These are phyloP conservation scores for Larimichthys crocea DNA, from an alignment of 2,113 vertebrate genomes.

Conservation along the genomic window DNA sequence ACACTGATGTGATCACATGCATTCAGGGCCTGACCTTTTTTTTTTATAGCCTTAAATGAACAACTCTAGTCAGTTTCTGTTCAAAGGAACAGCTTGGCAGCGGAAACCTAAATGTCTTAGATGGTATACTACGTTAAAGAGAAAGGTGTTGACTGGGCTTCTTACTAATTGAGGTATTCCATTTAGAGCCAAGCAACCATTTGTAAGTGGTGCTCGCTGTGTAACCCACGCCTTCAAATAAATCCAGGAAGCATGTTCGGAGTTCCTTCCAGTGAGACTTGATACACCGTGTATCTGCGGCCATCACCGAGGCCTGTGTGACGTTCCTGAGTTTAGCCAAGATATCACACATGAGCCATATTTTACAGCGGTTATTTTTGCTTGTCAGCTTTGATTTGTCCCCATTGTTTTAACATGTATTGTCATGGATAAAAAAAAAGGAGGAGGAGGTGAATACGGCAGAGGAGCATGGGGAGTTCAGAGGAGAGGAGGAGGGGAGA, in stretches of 20 bases:
- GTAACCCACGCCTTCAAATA: slow-evolving; percentile 58
- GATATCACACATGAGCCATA: slow-evolving; percentile 52
- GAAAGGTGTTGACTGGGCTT: slow-evolving; percentile 71
- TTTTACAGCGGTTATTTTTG: slow-evolving; percentile 54
- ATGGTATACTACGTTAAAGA: slow-evolving; percentile 36
- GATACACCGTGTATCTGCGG: slow-evolving; percentile 56
- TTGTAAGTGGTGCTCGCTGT: slow-evolving; percentile 54
- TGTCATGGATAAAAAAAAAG: slow-evolving; percentile 32
- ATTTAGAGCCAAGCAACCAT: slow-evolving; percentile 56
- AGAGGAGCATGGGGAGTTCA: slow-evolving; percentile 4
- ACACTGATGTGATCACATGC: slow-evolving; percentile 44
- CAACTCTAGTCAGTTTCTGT: slow-evolving; percentile 46
- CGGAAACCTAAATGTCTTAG: slow-evolving; percentile 47
- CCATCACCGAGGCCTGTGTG: slow-evolving; percentile 32
- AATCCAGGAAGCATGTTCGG: slow-evolving; percentile 62
- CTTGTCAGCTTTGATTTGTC: slow-evolving; percentile 57
- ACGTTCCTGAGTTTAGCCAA: slow-evolving; percentile 40
- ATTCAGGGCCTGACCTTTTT: slow-evolving; percentile 11
- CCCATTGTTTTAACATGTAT: slow-evolving; percentile 49
- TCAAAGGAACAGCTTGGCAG: slow-evolving; percentile 44
- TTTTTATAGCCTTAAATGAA: slow-evolving; percentile 42
- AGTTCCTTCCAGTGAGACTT: slow-evolving; percentile 66
- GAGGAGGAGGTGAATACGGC: slow-evolving; percentile 14
- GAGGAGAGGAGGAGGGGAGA: not conserved
- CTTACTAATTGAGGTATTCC: slow-evolving; percentile 73